Conservation (phyloP, 2,888 invertebrate genomes). For the Metalampra italica region DNA sequence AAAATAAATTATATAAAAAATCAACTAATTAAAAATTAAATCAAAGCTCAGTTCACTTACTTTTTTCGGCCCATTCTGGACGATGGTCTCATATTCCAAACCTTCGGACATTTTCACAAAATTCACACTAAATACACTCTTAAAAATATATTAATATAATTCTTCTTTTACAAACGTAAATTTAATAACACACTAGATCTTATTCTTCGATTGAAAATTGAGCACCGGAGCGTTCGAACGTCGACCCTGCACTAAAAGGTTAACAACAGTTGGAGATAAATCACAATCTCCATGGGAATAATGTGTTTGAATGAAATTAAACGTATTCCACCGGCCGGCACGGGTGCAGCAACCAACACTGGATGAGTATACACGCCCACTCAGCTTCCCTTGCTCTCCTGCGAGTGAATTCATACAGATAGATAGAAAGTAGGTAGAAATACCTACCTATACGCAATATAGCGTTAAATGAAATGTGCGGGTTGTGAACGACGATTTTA, state of each 20-base stretch:
- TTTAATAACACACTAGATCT: constrained; percentile 30
- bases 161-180: constrained; percentile 40
- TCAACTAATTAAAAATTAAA: constrained; percentile 16
- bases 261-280: constrained; percentile 39
- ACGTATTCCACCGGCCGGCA: constrained; percentile 58
- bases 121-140: constrained; percentile 34
- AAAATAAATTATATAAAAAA: constrained; percentile 13
- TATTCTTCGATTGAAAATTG: constrained; percentile 14
- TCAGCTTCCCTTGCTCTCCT: constrained; percentile 69
- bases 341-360: constrained; percentile 55
- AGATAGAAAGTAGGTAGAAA: constrained; percentile 50
- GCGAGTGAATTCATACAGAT: constrained; percentile 46
- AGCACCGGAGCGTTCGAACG: constrained; percentile 33
- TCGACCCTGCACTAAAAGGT: constrained; percentile 45
- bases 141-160: constrained; percentile 23
- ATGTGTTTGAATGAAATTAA: constrained; percentile 40
- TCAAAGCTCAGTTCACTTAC: constrained; percentile 72
- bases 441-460: constrained; percentile 10
- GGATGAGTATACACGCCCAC: constrained; percentile 40
- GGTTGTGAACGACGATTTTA: constrained; percentile 33
- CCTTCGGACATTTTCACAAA: constrained; percentile 76
- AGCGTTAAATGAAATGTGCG: constrained; percentile 34
- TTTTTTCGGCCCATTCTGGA: constrained; percentile 82
- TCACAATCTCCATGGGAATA: constrained; percentile 59
- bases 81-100: constrained; percentile 81